These are phyloP conservation scores for Neotoma lepida DNA, from an alignment of 2,113 vertebrate genomes.

Conservation along the genomic window DNA sequence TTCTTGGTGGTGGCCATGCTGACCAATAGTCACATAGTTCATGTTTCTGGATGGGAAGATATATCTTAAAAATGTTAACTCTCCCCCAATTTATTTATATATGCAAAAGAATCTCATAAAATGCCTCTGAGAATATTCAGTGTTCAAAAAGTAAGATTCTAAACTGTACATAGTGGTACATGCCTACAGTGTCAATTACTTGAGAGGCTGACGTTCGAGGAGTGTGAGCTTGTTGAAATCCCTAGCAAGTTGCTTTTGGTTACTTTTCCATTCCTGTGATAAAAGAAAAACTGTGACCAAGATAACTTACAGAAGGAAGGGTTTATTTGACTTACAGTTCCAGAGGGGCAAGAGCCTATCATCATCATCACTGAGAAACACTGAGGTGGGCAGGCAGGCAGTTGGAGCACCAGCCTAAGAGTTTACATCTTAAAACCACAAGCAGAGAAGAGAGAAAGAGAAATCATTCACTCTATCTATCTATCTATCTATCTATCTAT, in stretches of 20 bases:
- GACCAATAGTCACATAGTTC: too few species aligned
- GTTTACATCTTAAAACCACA: neutral
- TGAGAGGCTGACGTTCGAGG: neutral
- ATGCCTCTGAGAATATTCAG: neutral
- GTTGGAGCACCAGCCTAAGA: neutral
- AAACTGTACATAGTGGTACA: neutral
- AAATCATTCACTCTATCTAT: too few species aligned
- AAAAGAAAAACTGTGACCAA: neutral
- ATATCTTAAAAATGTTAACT: neutral
- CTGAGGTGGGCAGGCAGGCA: neutral
- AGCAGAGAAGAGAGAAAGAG: too few species aligned
- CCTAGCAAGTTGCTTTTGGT: neutral
- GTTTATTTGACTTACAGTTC: neutral
- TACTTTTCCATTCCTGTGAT: neutral
- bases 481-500: too few species aligned
- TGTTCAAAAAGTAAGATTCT: neutral
- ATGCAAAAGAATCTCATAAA: neutral
- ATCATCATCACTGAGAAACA: neutral
- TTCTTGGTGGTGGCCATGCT: neutral
- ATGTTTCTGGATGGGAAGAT: neutral
- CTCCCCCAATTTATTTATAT: neutral
- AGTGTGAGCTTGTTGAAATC: neutral
- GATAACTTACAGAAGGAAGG: neutral
- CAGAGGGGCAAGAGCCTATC: neutral
- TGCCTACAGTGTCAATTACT: neutral